phyloP scores from a whole-genome alignment of 2,797 vertebrate genomes.

The Pangasius mekongensis region DNA sequence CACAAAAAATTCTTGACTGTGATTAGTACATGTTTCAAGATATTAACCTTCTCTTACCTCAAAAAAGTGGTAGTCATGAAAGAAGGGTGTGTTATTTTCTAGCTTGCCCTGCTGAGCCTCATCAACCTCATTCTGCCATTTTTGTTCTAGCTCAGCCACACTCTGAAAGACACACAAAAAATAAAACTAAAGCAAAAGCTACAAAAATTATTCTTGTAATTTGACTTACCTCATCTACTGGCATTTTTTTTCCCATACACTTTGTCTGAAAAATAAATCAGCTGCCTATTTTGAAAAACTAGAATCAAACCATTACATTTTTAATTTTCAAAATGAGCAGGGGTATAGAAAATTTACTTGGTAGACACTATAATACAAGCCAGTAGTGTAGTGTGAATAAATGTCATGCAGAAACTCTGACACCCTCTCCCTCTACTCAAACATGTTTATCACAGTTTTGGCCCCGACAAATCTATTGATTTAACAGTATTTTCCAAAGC shows the following conservation, averaged over 20 bases:
- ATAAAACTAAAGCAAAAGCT: neutral
- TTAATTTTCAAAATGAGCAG: neutral
- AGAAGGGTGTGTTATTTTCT: conserved; percentile 94
- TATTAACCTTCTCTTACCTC: conserved; percentile 79
- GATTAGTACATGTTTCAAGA: neutral
- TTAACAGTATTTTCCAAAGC: neutral
- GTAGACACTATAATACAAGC: neutral
- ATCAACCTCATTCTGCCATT: conserved; percentile 96
- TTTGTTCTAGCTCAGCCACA: conserved; percentile 96
- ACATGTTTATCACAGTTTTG: neutral
- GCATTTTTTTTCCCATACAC: no score
- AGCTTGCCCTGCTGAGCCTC: conserved; percentile 92
- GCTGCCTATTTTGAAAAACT: neutral
- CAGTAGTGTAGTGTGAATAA: neutral
- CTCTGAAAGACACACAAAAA: conserved; percentile 75
- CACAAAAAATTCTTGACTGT: neutral
- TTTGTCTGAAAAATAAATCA: neutral
- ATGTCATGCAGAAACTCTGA: neutral
- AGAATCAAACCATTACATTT: neutral
- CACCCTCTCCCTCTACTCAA: neutral
- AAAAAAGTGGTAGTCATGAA: conserved; percentile 97
- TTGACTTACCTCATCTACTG: neutral
- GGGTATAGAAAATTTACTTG: no score
- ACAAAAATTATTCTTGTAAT: neutral
- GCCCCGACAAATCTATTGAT: neutral